Evolutionary conservation across 1,140 invertebrate genomes (phyloP).

Genomic region (Polypedilum pembai): DNA sequence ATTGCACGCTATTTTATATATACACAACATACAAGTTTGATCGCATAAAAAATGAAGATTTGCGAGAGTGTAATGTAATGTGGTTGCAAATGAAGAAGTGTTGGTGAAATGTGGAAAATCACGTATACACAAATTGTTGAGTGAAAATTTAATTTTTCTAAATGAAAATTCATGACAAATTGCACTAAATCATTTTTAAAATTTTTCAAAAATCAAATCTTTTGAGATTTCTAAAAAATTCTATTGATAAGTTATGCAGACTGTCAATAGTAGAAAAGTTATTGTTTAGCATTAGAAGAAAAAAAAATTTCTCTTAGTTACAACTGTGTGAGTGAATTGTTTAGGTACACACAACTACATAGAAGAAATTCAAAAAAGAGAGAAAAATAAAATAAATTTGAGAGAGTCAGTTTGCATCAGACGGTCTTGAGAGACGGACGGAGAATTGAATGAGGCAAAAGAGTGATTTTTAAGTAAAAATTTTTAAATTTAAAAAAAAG

Average conservation of each 20-base stretch:
- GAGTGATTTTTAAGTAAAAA: constrained; percentile 6
- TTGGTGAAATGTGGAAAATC: constrained; percentile 24
- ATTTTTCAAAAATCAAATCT: not conserved
- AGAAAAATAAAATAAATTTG: not conserved
- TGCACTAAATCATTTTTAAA: not conserved
- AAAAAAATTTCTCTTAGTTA: not conserved
- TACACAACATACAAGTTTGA: not conserved
- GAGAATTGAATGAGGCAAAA: not conserved
- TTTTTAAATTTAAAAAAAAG: not conserved
- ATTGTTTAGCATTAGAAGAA: not conserved
- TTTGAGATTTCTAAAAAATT: not conserved
- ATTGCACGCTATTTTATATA: not conserved
- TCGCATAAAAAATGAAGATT: not conserved
- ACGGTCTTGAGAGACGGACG: constrained; percentile 22
- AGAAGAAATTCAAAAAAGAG: not conserved
- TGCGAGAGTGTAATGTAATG: not conserved
- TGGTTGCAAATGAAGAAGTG: not conserved
- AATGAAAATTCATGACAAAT: not conserved
- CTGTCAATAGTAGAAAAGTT: not conserved
- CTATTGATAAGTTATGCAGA: not conserved
- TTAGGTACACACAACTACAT: not conserved
- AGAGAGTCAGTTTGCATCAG: constrained; percentile 20
- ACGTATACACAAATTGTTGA: not conserved
- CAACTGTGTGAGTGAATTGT: not conserved
- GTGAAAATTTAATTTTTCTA: not conserved